Evolutionary conservation across 2,888 invertebrate genomes (phyloP).

Genomic region (Artemia sinica): DNA sequence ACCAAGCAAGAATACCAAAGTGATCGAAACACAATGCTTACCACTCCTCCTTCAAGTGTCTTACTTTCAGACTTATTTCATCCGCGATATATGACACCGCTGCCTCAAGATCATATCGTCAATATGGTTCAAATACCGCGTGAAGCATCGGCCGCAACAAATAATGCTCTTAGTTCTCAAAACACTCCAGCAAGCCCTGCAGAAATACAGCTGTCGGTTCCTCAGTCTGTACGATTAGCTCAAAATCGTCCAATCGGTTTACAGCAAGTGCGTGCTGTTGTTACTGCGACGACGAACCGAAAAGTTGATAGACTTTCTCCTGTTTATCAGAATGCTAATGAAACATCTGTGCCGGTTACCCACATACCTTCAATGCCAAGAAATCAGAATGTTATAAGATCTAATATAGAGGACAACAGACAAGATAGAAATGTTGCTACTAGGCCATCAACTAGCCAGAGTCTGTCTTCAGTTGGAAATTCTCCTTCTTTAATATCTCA

Average conservation of each 20-base stretch:
- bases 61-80: not conserved
- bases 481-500: not conserved
- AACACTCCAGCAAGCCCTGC: not conserved
- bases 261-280: conserved; percentile 8
- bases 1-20: too few species aligned
- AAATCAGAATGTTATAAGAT: not conserved
- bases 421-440: not conserved
- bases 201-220: not conserved
- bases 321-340: not conserved
- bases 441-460: not conserved
- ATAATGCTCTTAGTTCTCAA: not conserved
- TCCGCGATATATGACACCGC: not conserved
- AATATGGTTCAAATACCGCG: conserved; percentile 12
- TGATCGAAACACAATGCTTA: too few species aligned
- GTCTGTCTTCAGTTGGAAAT: not conserved
- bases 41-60: too few species aligned
- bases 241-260: conserved; percentile 4
- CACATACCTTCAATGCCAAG: not conserved
- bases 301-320: not conserved
- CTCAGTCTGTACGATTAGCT: not conserved
- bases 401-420: not conserved
- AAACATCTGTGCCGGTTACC: not conserved
- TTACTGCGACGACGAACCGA: not conserved
- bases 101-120: conserved; percentile 9
- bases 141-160: not conserved